Evolutionary conservation across 2,113 vertebrate genomes (phyloP).

Genomic region (Crotalus helleri): DNA sequence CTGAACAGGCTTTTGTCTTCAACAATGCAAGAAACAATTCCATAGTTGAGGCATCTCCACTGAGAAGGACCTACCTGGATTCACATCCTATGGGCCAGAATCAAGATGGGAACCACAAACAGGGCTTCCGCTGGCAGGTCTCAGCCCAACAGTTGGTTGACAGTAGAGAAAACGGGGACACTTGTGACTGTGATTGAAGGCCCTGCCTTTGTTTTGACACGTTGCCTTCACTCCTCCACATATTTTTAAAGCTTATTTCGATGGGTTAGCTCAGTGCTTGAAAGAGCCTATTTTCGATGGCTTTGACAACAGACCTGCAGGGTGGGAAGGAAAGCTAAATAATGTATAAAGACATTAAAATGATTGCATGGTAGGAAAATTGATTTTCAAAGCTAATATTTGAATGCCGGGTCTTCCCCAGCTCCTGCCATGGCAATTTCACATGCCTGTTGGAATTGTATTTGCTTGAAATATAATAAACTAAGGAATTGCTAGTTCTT

Average conservation of each 20-base stretch:
- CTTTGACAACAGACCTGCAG: not conserved
- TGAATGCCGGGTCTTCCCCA: not conserved
- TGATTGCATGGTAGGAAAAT: not conserved
- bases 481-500: not conserved
- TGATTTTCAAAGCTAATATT: not conserved
- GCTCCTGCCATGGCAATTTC: not conserved
- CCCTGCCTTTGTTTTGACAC: not conserved
- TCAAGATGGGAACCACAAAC: not conserved
- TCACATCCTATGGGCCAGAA: no score
- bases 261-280: not conserved
- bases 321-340: not conserved
- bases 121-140: not conserved
- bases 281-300: not conserved
- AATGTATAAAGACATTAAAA: not conserved
- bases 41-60: not conserved
- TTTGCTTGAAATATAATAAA: slow-evolving; percentile 7
- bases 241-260: not conserved
- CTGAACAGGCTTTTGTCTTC: not conserved
- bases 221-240: not conserved
- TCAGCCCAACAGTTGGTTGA: not conserved
- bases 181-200: not conserved
- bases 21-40: not conserved
- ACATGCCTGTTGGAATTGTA: not conserved
- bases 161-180: not conserved
- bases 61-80: not conserved